A percentile compares a stretch with the other conserved stretches of the same genome.
Conservation (phyloP, 2,113 vertebrate species). For the Saimiri boliviensis region DNA sequence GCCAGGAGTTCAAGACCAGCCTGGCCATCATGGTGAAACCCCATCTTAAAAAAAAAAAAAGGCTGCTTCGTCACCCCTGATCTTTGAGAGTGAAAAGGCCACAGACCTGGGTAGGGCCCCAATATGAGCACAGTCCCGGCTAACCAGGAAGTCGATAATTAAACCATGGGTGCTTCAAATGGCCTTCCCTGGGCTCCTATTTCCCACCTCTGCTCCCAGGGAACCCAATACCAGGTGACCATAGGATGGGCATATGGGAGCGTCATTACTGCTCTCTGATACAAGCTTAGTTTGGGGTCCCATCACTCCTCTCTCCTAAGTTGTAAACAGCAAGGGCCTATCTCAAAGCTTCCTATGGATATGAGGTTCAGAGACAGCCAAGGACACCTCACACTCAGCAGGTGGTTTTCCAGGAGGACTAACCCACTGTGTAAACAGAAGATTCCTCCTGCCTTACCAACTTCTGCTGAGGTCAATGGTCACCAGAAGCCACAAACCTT, state of each 20-base stretch:
- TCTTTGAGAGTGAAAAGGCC: conserved; percentile 13
- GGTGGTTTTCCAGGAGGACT: not conserved
- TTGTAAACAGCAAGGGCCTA: not conserved
- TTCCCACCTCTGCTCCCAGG: not conserved
- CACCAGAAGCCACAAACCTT: conserved; percentile 12
- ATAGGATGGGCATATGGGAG: not conserved
- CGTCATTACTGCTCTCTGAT: not conserved
- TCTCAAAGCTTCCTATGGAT: conserved; percentile 32
- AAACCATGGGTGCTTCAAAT: not conserved
- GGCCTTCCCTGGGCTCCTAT: not conserved
- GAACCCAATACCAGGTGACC: not conserved
- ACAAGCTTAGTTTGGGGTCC: not conserved
- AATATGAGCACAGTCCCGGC: conserved; percentile 4
- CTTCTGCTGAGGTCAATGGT: conserved; percentile 24
- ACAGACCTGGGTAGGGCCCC: not conserved
- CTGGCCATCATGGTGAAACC: too few relatives aligned
- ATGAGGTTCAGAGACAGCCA: not conserved
- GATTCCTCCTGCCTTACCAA: not conserved
- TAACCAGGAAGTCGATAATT: not conserved
- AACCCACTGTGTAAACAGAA: not conserved
- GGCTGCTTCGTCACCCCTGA: not conserved
- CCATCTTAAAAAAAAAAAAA: too few relatives aligned
- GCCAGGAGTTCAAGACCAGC: too few relatives aligned
- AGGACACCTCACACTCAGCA: not conserved
- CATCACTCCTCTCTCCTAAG: not conserved